Percentiles rank a stretch among this genome's conserved stretches.
Conservation (phyloP, 2,797 vertebrate genomes). For the Gobio occitaniae region DNA sequence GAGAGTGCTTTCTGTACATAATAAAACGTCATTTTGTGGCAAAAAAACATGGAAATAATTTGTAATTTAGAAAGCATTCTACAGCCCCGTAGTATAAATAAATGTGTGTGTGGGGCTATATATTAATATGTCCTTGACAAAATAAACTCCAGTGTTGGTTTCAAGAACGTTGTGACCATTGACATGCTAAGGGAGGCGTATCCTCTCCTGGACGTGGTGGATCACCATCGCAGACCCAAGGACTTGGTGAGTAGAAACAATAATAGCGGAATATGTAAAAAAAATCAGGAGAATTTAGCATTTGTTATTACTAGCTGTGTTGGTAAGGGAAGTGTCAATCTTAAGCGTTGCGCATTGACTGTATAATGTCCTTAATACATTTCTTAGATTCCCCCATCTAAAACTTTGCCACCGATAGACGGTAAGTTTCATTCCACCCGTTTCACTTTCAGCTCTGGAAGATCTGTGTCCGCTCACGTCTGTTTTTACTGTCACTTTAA, state of each 20-base stretch:
- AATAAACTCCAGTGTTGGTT: conserved; percentile 84
- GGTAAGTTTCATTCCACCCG: conserved; percentile 75
- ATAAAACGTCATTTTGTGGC: too few species aligned
- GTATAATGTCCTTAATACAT: conserved; percentile 3
- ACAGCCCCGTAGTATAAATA: background rate
- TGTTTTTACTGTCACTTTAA: conserved; percentile 24
- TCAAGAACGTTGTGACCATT: conserved; percentile 87
- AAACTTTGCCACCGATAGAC: conserved; percentile 85
- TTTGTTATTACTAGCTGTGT: conserved; percentile 1
- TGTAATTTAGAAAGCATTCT: background rate
- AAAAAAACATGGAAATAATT: too few species aligned
- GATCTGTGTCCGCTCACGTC: background rate
- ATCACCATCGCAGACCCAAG: conserved; percentile 90
- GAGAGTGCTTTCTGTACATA: too few species aligned
- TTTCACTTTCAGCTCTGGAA: conserved; percentile 1
- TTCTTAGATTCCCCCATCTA: conserved; percentile 77
- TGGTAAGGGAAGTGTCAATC: background rate
- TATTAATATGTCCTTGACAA: conserved; percentile 71
- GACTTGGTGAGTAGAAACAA: conserved; percentile 72
- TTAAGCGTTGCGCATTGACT: background rate
- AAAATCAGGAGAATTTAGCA: background rate
- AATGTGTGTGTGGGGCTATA: background rate
- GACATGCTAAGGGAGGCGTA: conserved; percentile 88
- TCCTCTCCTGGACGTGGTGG: conserved; percentile 92
- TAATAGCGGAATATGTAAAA: background rate